A percentile compares a stretch with the other conserved stretches of the same genome.
phyloP scores from a whole-genome alignment of 2,888 invertebrate genomes.

The Leptopilina myrica region DNA sequence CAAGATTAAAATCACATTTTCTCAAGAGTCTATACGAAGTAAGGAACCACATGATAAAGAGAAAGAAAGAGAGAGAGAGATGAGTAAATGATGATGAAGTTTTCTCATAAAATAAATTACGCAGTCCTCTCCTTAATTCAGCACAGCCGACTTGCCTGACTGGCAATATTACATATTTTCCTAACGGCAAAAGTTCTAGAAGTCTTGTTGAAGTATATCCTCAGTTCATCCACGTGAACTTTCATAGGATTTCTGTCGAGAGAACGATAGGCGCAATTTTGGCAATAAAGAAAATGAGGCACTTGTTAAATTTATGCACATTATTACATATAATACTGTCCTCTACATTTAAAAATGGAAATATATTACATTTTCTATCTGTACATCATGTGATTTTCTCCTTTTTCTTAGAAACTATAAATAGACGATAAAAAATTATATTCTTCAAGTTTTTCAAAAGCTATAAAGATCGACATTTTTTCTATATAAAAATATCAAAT shows the following conservation, averaged over 20 bases:
- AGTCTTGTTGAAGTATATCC: slow-evolving; percentile 34
- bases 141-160: slow-evolving; percentile 54
- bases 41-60: slow-evolving; percentile 48
- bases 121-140: slow-evolving; percentile 59
- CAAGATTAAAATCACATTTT: slow-evolving; percentile 62
- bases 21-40: slow-evolving; percentile 51
- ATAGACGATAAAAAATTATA: too few species aligned
- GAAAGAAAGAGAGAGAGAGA: neutral
- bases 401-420: too few species aligned
- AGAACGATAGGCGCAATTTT: slow-evolving; percentile 2
- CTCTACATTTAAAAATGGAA: slow-evolving; percentile 12
- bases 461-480: too few species aligned
- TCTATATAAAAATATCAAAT: too few species aligned
- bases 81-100: slow-evolving; percentile 56
- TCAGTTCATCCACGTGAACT: slow-evolving; percentile 52
- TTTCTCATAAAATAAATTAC: slow-evolving; percentile 65
- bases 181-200: slow-evolving; percentile 62
- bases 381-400: neutral
- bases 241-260: slow-evolving; percentile 19
- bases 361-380: neutral
- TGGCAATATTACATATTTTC: slow-evolving; percentile 63
- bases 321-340: slow-evolving; percentile 8
- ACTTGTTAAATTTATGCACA: slow-evolving; percentile 22
- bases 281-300: slow-evolving; percentile 34
- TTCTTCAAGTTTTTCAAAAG: neutral